Conservation (phyloP, 2,797 vertebrate genomes). For the Limnodromus scolopaceus region DNA sequence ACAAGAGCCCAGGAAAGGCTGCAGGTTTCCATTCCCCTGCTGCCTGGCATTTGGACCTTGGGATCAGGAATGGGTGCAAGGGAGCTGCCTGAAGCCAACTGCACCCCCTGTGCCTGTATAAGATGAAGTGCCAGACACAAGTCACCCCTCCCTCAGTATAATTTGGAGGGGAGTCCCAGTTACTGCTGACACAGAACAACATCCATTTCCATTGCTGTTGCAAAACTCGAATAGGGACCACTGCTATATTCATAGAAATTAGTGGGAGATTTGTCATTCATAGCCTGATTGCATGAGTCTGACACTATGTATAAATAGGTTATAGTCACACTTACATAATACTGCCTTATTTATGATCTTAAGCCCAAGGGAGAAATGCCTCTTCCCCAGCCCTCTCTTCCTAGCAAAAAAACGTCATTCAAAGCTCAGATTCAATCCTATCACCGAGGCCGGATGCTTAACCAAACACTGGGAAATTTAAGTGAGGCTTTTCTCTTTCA, state of each 20-base stretch:
- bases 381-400: slow-evolving; percentile 38
- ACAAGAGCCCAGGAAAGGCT: fast-evolving
- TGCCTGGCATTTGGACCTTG: background rate
- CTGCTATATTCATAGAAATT: slow-evolving; percentile 14
- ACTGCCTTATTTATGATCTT: slow-evolving; percentile 52
- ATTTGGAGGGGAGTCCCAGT: background rate
- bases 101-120: background rate
- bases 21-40: background rate
- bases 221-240: background rate
- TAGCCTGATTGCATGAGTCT: slow-evolving; percentile 15
- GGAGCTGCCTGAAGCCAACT: background rate
- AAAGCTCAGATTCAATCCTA: slow-evolving; percentile 40
- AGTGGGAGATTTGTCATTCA: slow-evolving; percentile 45
- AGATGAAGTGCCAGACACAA: background rate
- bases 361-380: slow-evolving; percentile 47
- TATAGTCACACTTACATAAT: slow-evolving; percentile 61
- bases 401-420: slow-evolving; percentile 26
- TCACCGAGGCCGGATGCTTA: background rate
- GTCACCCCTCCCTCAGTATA: background rate
- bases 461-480: background rate
- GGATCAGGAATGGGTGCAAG: background rate
- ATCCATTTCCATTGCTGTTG: background rate
- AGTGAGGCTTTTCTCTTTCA: slow-evolving; percentile 3
- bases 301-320: slow-evolving; percentile 47
- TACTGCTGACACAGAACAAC: background rate